Conservation (phyloP, 2,797 vertebrate genomes). For the Notamacropus eugenii region DNA sequence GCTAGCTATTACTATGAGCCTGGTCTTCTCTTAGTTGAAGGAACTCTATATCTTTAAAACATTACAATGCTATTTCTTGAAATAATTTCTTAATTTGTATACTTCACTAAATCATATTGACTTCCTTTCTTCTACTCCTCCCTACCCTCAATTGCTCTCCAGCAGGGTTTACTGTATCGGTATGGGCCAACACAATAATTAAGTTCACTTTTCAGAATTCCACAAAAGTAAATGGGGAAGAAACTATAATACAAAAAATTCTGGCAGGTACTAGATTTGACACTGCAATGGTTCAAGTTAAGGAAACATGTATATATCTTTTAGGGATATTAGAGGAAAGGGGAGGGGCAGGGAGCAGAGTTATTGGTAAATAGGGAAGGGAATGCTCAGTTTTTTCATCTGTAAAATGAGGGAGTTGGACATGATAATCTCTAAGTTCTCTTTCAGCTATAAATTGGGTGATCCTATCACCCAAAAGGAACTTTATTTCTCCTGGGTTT, state of each 20-base stretch:
- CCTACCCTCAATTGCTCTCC: constrained; percentile 49
- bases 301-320: neutral
- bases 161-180: constrained; percentile 34
- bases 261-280: neutral
- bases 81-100: constrained; percentile 35
- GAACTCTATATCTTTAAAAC: neutral
- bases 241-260: neutral
- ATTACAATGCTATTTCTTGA: constrained; percentile 18
- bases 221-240: constrained; percentile 1
- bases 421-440: neutral
- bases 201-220: constrained; percentile 22
- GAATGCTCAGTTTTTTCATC: neutral
- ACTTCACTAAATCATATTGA: constrained; percentile 44
- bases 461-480: neutral
- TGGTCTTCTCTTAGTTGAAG: neutral
- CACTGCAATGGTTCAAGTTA: neutral
- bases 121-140: neutral
- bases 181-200: constrained; percentile 58
- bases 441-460: neutral
- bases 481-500: neutral
- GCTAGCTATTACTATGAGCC: neutral
- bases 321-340: neutral
- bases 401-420: neutral
- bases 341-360: neutral
- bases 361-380: neutral